Conservation (phyloP, 2,888 invertebrate species). For the Drepana falcataria region DNA sequence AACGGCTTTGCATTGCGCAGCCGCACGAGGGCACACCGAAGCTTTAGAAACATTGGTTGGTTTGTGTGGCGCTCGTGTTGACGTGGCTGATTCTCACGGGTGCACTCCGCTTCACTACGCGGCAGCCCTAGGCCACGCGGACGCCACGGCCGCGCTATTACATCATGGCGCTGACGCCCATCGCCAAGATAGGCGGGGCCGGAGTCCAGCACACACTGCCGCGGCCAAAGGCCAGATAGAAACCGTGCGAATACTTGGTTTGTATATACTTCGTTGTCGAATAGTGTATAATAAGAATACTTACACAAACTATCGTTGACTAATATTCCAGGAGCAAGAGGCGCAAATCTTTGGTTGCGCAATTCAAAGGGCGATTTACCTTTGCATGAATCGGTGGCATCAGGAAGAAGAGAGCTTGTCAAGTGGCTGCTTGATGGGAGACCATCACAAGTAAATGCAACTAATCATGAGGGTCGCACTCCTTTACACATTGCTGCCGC, state of each 20-base stretch:
- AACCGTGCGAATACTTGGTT: slow-evolving; percentile 86
- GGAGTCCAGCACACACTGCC: slow-evolving; percentile 96
- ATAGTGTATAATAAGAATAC: not conserved
- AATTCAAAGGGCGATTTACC: slow-evolving; percentile 97
- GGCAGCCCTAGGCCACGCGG: slow-evolving; percentile 96
- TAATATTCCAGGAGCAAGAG: slow-evolving; percentile 64
- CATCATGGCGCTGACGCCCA: slow-evolving; percentile 94
- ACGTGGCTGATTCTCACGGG: slow-evolving; percentile 94
- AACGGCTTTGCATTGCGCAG: slow-evolving; percentile 97
- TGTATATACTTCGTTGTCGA: slow-evolving; percentile 7
- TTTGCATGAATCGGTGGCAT: slow-evolving; percentile 96
- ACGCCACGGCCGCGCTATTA: slow-evolving; percentile 93
- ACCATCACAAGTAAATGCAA: slow-evolving; percentile 90
- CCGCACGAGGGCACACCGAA: slow-evolving; percentile 95
- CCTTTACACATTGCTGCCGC: slow-evolving; percentile 96
- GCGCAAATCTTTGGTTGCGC: slow-evolving; percentile 93
- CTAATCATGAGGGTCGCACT: slow-evolving; percentile 95
- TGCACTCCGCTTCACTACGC: slow-evolving; percentile 98
- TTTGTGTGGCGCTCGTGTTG: slow-evolving; percentile 92
- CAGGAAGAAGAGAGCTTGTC: slow-evolving; percentile 92
- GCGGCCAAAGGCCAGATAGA: slow-evolving; percentile 97
- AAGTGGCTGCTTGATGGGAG: slow-evolving; percentile 92
- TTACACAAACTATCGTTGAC: not conserved
- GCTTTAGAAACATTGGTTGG: slow-evolving; percentile 93
- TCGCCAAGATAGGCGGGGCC: slow-evolving; percentile 93